phyloP scores from a whole-genome alignment of 2,797 vertebrate genomes.

The Nannoperca australis region DNA sequence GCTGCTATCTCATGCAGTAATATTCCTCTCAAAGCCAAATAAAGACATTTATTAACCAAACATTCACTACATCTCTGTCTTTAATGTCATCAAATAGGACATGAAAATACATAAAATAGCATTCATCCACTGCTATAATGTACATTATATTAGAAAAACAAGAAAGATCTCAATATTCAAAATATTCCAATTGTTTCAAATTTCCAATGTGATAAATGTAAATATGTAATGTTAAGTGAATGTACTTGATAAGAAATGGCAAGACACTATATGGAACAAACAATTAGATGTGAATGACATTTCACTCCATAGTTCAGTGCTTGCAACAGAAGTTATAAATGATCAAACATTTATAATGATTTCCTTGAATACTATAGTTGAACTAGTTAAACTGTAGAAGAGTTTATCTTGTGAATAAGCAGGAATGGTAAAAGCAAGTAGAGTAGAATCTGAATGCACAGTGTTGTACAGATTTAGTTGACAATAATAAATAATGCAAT shows the following conservation, averaged over 20 bases:
- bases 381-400: background rate
- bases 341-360: background rate
- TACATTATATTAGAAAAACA: too few relatives aligned
- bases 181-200: background rate
- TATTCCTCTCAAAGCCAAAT: slow-evolving; percentile 87
- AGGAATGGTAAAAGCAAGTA: background rate
- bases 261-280: background rate
- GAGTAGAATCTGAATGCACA: background rate
- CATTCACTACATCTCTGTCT: background rate
- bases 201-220: background rate
- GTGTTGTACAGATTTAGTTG: background rate
- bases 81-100: background rate
- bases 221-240: background rate
- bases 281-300: background rate
- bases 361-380: background rate
- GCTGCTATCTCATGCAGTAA: slow-evolving; percentile 83
- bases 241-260: background rate
- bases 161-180: background rate
- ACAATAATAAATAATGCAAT: background rate
- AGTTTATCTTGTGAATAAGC: background rate
- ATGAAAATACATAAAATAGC: background rate
- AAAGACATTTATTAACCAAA: slow-evolving; percentile 89
- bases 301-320: background rate
- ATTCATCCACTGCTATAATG: background rate
- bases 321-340: background rate